Base-by-base conservation (phyloP, 1,140 invertebrate species). In the Caenorhabditis elegans region DNA sequence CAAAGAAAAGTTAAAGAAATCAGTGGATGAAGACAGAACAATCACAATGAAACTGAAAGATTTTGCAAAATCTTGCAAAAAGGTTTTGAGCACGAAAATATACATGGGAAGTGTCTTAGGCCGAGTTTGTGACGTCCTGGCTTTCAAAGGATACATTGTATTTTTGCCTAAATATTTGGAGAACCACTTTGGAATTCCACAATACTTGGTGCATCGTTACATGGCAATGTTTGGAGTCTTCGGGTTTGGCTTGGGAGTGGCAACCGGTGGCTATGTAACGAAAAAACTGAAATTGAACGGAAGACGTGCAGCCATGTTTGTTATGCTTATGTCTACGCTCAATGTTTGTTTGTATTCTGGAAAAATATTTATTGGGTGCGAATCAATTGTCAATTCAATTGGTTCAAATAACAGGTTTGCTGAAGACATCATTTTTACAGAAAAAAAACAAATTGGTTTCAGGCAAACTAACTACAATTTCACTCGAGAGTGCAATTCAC, bases 211-310 rank as follows among this genome's bases (percentile, higher is more conserved):
- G 28, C 89, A 89, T 80, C 53, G 79, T 5, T 86, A 86, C 15
- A 90, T 89, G 88, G 88, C 88, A 88, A 84, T 49, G 85, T 89
- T 90, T 82, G 89, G 88, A 36, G 86, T 90, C 2, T 80, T 90
- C 22, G 86, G 86, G n/a, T 90, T 89, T 77, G 88, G 86, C 17
- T 39, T 86, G 70, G 88, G 88, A 13, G 82, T 84, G 8, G 46
- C 86, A 26, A 49, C 39, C 3, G 82, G 78, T 24, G 78, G 78
- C 34, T 55, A 78, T 10, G 19, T 84, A 8, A 84, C 65, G 22
- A 47, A 83, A 34, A 84, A 78, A 22, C 70, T 85, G 17, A 88
- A 88, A 55, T 77, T 89, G 48, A 85, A 87, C 48, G 88, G 88
- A 49, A 76, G 88, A 49, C 82, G 79, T 43, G 88, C 87, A 6